Evolutionary conservation across 2,797 vertebrate species (phyloP).

Genomic region (Spea hammondii): DNA sequence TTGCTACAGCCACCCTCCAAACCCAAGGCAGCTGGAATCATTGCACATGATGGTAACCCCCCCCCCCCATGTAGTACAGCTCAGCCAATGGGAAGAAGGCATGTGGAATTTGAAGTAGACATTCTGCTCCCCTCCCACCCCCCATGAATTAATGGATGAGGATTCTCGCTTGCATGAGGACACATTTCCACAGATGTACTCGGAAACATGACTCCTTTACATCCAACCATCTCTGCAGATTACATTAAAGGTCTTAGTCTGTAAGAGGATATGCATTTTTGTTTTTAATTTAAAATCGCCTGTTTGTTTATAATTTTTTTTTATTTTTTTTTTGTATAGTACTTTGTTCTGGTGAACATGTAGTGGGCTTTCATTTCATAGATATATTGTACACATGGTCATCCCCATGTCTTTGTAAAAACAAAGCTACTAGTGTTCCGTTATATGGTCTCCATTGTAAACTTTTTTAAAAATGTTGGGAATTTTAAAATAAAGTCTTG

Average conservation of each 20-base stretch:
- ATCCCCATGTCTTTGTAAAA: too few species aligned
- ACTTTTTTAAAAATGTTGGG: too few species aligned
- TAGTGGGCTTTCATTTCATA: too few species aligned
- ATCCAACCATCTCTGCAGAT: not conserved
- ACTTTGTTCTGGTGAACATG: too few species aligned
- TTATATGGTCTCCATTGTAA: too few species aligned
- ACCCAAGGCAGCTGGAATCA: slow-evolving; percentile 15
- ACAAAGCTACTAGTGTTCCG: too few species aligned
- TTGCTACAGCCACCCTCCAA: not conserved
- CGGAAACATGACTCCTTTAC: not conserved
- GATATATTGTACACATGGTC: too few species aligned
- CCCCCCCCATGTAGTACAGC: not conserved
- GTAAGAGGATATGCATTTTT: not conserved
- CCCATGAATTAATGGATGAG: not conserved
- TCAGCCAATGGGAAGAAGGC: slow-evolving; percentile 12
- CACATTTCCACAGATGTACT: not conserved
- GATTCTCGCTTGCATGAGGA: not conserved
- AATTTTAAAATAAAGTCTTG: too few species aligned
- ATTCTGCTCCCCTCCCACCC: not conserved
- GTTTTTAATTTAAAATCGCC: too few species aligned
- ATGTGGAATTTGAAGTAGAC: slow-evolving; percentile 30
- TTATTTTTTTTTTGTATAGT: too few species aligned
- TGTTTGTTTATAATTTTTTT: too few species aligned
- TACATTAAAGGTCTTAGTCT: not conserved
- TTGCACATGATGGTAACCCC: slow-evolving; percentile 21